Conservation (phyloP, 2,888 invertebrate species). For the Agapetus fuscipes region DNA sequence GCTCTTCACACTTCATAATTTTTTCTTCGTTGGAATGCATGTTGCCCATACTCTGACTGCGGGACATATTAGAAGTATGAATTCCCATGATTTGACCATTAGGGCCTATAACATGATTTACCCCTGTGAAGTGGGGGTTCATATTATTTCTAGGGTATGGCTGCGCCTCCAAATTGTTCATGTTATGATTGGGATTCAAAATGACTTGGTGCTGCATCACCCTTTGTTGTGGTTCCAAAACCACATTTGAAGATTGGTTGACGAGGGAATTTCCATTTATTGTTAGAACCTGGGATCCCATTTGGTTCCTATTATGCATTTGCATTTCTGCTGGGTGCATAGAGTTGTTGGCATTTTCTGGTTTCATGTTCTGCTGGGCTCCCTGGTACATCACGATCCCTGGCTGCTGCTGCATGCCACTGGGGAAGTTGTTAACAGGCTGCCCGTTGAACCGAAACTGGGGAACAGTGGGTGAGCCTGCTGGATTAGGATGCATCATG, state of each 20-base stretch:
- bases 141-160: conserved; percentile 3
- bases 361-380: conserved; percentile 7
- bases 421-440: conserved; percentile 22
- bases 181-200: conserved; percentile 22
- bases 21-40: conserved; percentile 13
- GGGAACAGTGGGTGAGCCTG: conserved; percentile 29
- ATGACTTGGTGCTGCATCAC: conserved; percentile 22
- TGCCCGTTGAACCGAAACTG: conserved; percentile 25
- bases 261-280: conserved; percentile 14
- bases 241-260: conserved; percentile 6
- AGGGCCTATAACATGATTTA: conserved; percentile 40
- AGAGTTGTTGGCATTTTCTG: conserved; percentile 24
- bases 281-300: conserved; percentile 15
- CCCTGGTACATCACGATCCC: conserved; percentile 10
- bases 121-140: conserved; percentile 24
- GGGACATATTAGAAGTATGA: conserved; percentile 30
- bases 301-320: conserved; percentile 6
- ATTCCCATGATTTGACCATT: conserved; percentile 52
- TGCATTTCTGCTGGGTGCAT: conserved; percentile 9
- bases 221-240: conserved; percentile 18
- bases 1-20: neutral
- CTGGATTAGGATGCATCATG: conserved; percentile 23
- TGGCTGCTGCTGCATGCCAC: neutral
- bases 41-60: conserved; percentile 18
- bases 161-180: conserved; percentile 18